These are phyloP conservation scores for Campylomormyrus tamandua DNA, from an alignment of 2,113 vertebrate genomes.

Conservation along the genomic window DNA sequence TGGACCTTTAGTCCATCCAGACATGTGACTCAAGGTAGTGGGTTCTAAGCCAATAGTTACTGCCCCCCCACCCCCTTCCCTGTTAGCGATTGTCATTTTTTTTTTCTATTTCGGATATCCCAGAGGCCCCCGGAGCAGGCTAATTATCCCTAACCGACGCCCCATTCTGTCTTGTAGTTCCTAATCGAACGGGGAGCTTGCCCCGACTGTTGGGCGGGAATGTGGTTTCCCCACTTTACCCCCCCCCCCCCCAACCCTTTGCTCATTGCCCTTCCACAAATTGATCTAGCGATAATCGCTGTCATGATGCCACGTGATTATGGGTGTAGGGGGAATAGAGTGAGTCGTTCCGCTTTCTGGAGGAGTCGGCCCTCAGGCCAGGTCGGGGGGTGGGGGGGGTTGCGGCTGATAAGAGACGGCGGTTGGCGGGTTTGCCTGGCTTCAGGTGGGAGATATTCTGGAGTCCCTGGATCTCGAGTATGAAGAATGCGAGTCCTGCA, in stretches of 20 bases:
- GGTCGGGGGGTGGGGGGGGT: conserved; percentile 11
- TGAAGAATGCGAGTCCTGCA: conserved; percentile 60
- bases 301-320: conserved; percentile 7
- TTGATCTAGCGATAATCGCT: conserved; percentile 35
- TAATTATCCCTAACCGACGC: not conserved
- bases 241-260: not conserved
- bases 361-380: conserved; percentile 34
- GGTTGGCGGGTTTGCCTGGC: not conserved
- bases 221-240: not conserved
- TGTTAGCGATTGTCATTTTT: not conserved
- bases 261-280: conserved; percentile 29
- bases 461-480: conserved; percentile 50
- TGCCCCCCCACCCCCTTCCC: not conserved
- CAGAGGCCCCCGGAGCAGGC: not conserved
- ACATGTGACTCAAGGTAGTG: not conserved
- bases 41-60: not conserved
- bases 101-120: not conserved
- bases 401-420: not conserved
- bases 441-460: conserved; percentile 45
- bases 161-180: too few relatives aligned
- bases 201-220: not conserved
- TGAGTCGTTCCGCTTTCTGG: conserved; percentile 17
- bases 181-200: not conserved
- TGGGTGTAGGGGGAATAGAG: conserved; percentile 23
- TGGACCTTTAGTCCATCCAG: not conserved